Base-by-base conservation (phyloP, 1,140 invertebrate genomes). In the Latrodectus geometricus region DNA sequence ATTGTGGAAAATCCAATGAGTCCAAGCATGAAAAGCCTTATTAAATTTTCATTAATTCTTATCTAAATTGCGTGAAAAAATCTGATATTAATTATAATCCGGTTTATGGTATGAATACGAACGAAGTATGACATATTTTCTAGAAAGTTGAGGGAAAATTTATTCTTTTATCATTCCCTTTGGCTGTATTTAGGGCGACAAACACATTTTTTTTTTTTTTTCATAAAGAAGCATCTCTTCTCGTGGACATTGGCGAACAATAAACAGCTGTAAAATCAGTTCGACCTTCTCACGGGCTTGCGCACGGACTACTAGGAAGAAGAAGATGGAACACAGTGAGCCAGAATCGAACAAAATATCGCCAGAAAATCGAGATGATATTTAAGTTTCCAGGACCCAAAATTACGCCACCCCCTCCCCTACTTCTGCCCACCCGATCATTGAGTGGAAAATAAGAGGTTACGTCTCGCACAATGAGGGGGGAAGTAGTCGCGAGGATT, bases 361-460 rank as follows among this genome's bases (percentile, higher is more conserved):
- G 23, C 77, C 68, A 17, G 54, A 83, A 76, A 76, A 76, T 61
- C 73, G 48, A 76, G 82, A 84, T 76, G 73, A 84, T 84, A 84
- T 84, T 84, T 84, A 84, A 84, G 82, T 84, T 84, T 35, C 35
- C 35, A 35, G 35, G 35, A 35, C 80, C 54, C 56, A 9, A 52
- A 84, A 76, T 84, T 84, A 75, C 52, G 48, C 23, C 72, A 52
- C 52, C 80, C 52, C 80, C n/a, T n/a, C 7, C 48, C 72, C 54
- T 72, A 4, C 70, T 15, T 23, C 48, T 35, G n/a, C 49, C 17
- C 82, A n/a, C 17, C 49, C 4, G 72, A 75, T 76, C 82, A 76
- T 76, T 76, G 82, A 84, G 82, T 84, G 61, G 82, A 84, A 84
- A 84, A 84, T 84, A 84, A 84, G 82, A 84, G 82, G 82, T 84